Evolutionary conservation across 1,140 invertebrate genomes (phyloP), one percentile per base, ranked within the genome.

Genomic region (Zaprionus ghesquierei): DNA sequence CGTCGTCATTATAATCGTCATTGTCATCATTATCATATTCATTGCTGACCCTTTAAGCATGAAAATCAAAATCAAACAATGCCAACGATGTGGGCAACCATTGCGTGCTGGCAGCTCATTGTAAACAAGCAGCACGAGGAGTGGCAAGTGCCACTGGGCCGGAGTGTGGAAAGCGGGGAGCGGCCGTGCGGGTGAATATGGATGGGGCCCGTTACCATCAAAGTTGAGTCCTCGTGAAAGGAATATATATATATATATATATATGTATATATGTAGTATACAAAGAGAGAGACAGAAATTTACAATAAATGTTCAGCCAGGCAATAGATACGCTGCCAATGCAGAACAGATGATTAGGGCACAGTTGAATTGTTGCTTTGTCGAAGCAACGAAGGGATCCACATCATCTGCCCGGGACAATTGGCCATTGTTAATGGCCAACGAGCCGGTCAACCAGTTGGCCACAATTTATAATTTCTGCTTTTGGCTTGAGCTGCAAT

Each of bases 21-120:
- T 68, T 35, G 35, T 56, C 65, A 35, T 75, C 60, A 38, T 64
- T 46, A 46, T 54, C 38, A 64, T 65, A 56, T 59, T 75, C 53
- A 6, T 41, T 58, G 63, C 54, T 49, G 59, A 58, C 59, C 73
- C 63, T 70, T 64, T 55, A 68, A 69, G 65, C 63, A 77, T 71
- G 79, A 70, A 80, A 84, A 89, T 89, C 79, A 80, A 66, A 73
- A 70, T 55, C 84, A 80, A 64, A 89, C 76, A 89, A 87, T 69
- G 65, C 56, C 51, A 18, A 46, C 63, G 60, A 74, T 74, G 50
- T 66, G 56, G 73, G 60, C 58, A 54, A 54, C 60, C 73, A 53
- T 86, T 87, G 84, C 85, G 84, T 89, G 84, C 63, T 75, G 61
- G 50, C 61, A 76, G 65, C 65, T 69, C 77, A 58, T 77, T 86